phyloP scores from a whole-genome alignment of 1,140 invertebrate genomes.

The Drosophila bifasciata region DNA sequence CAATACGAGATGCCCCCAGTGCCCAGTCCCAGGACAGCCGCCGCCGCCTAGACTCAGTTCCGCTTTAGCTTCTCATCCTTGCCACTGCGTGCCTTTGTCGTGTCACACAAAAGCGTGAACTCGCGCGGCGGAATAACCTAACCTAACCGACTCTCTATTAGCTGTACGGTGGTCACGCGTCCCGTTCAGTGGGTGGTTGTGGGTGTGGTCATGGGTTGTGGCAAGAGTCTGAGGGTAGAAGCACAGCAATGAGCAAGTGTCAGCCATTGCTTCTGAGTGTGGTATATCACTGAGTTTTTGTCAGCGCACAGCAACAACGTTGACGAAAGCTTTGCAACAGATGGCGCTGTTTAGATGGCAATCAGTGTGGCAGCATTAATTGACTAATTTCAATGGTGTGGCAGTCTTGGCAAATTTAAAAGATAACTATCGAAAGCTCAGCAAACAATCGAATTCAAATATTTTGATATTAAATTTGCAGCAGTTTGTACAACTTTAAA shows the following conservation, averaged over 20 bases:
- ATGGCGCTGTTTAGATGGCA: too few species aligned
- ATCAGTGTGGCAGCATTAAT: too few species aligned
- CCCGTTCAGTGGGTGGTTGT: conserved; percentile 3
- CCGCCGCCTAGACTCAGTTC: neutral
- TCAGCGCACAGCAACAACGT: too few species aligned
- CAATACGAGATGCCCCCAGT: conserved; percentile 6
- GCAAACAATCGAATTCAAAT: too few species aligned
- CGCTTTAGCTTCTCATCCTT: conserved; percentile 12
- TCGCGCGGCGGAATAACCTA: conserved; percentile 46
- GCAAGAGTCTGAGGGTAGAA: neutral
- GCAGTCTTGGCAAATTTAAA: too few species aligned
- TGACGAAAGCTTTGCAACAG: too few species aligned
- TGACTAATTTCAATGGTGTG: too few species aligned
- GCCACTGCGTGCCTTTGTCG: conserved; percentile 59
- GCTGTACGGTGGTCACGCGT: conserved; percentile 25
- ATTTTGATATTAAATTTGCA: too few species aligned
- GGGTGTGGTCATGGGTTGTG: neutral
- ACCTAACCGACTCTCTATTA: conserved; percentile 31
- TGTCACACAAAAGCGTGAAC: conserved; percentile 70
- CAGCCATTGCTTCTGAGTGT: neutral
- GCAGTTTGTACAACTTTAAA: too few species aligned
- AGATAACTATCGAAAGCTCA: too few species aligned
- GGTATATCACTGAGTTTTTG: too few species aligned
- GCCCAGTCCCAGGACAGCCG: neutral
- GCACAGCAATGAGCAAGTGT: conserved; percentile 8